Conservation (phyloP, 1,140 invertebrate genomes). For the Drepana arcuata region DNA sequence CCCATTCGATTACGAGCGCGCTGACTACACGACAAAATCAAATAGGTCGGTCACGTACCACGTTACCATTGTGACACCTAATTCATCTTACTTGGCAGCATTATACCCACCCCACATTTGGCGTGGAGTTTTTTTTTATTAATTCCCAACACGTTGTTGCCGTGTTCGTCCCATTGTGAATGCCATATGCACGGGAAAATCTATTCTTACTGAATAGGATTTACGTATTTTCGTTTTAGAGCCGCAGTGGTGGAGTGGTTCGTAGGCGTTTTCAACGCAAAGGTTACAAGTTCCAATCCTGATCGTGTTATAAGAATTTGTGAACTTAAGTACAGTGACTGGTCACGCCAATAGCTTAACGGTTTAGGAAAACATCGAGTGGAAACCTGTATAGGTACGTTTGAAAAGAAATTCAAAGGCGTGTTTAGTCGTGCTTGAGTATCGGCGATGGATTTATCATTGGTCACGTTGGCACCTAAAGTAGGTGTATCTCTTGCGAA, state of each 20-base stretch:
- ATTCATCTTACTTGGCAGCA: constrained; percentile 33
- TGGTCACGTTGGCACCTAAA: no score
- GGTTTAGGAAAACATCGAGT: no score
- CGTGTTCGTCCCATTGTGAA: constrained; percentile 51
- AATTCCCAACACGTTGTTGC: constrained; percentile 50
- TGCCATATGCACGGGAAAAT: constrained; percentile 30
- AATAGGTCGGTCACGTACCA: constrained; percentile 40
- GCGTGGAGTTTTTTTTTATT: constrained; percentile 43
- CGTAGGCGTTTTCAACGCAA: constrained; percentile 4
- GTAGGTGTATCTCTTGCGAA: no score
- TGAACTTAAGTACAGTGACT: no score
- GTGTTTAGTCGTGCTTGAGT: no score
- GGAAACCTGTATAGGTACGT: no score
- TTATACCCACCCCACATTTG: constrained; percentile 38
- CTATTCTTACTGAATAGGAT: constrained; percentile 23
- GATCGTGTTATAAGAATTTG: no score
- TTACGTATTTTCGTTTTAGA: constrained; percentile 25
- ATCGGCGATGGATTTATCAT: no score
- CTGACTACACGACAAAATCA: constrained; percentile 26
- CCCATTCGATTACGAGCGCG: constrained; percentile 23
- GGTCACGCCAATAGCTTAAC: no score
- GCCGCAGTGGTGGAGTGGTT: no score
- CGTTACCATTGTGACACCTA: constrained; percentile 42
- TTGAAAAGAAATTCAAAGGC: no score
- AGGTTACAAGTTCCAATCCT: no score